Conservation (phyloP, 2,888 invertebrate species). For the Euplexia lucipara region DNA sequence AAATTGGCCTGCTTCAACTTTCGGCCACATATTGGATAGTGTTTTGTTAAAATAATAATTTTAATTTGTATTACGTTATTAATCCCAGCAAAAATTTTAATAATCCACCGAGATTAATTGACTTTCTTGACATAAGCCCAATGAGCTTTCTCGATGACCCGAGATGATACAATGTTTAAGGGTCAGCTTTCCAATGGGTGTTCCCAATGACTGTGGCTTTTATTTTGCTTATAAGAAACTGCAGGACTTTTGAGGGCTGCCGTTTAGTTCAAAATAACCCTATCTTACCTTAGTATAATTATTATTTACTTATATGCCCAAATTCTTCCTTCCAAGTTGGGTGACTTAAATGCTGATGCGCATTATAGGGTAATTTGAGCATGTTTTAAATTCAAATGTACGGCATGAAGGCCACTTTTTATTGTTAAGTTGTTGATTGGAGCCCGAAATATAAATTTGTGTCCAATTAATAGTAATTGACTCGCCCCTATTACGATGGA, state of each 20-base stretch:
- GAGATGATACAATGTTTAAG: constrained; percentile 9
- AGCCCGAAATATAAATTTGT: too few relatives aligned
- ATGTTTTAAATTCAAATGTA: not conserved
- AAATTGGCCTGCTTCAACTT: constrained; percentile 16
- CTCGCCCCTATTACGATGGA: too few relatives aligned
- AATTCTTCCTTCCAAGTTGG: too few relatives aligned
- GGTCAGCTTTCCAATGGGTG: constrained; percentile 23
- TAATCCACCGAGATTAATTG: constrained; percentile 16
- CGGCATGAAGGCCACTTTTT: too few relatives aligned
- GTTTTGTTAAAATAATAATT: constrained; percentile 1
- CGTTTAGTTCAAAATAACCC: not conserved
- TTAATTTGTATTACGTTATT: constrained; percentile 1
- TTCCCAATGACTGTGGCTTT: constrained; percentile 16
- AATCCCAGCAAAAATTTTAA: constrained; percentile 10
- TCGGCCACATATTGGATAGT: constrained; percentile 8
- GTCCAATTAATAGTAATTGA: too few relatives aligned
- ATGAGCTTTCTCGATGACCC: constrained; percentile 34
- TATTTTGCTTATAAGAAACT: not conserved
- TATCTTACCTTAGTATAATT: not conserved
- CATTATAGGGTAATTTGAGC: too few relatives aligned
- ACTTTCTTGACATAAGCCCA: constrained; percentile 13
- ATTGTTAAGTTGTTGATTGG: too few relatives aligned
- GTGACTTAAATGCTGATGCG: too few relatives aligned
- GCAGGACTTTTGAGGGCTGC: not conserved
- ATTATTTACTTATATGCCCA: too few relatives aligned